phyloP scores from a whole-genome alignment of 2,888 invertebrate species.

The Apamea anceps region DNA sequence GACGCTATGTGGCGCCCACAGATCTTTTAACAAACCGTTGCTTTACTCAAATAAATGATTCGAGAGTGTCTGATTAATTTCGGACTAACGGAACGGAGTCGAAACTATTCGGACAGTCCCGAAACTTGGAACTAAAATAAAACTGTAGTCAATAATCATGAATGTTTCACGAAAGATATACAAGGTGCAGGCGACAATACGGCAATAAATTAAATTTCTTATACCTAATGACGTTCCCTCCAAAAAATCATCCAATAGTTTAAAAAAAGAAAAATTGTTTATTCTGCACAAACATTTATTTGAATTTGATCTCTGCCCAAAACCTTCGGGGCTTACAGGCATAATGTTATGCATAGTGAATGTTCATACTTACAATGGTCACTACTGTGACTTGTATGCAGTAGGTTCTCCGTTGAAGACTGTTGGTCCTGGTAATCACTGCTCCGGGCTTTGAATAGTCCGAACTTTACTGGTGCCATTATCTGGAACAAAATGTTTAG shows the following conservation, averaged over 20 bases:
- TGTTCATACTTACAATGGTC: conserved; percentile 75
- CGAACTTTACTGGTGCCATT: conserved; percentile 87
- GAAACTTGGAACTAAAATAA: neutral
- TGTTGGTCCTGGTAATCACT: conserved; percentile 81
- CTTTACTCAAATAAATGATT: neutral
- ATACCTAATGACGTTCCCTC: neutral
- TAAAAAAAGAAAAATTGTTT: no score
- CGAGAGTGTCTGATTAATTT: neutral
- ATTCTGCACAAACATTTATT: no score
- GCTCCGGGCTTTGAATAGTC: conserved; percentile 84
- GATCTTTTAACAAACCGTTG: neutral
- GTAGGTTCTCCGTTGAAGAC: conserved; percentile 84
- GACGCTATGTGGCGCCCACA: no score
- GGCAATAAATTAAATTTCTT: neutral
- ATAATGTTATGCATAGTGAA: no score
- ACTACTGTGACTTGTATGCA: conserved; percentile 75
- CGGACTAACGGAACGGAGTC: neutral
- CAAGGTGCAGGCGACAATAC: neutral
- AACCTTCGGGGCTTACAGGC: no score
- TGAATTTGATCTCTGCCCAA: no score
- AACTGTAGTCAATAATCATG: neutral
- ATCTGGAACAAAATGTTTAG: conserved; percentile 55
- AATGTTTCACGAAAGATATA: neutral
- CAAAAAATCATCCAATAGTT: neutral
- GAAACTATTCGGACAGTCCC: neutral